Percentiles rank a stretch among this genome's conserved stretches.
phyloP scores from a whole-genome alignment of 2,888 invertebrate genomes.

The Mycalesis mineus region DNA sequence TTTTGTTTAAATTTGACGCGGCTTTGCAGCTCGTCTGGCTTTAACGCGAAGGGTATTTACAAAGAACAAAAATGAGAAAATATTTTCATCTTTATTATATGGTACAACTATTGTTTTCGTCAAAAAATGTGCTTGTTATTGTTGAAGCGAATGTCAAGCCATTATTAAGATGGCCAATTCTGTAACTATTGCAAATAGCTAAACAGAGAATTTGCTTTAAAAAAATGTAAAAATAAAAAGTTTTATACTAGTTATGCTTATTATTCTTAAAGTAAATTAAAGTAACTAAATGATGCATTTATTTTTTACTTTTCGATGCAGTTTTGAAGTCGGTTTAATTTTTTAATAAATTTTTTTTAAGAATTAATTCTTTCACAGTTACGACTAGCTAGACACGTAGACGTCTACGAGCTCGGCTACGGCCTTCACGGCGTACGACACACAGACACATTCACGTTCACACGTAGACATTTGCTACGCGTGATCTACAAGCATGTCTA shows the following conservation, averaged over 20 bases:
- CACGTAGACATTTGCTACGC: not conserved
- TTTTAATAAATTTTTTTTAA: not conserved
- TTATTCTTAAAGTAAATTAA: too few species aligned
- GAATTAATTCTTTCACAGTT: not conserved
- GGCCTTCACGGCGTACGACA: not conserved
- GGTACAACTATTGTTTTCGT: not conserved
- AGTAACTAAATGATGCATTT: too few species aligned
- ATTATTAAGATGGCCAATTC: not conserved
- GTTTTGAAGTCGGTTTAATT: too few species aligned
- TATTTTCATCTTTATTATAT: constrained; percentile 1
- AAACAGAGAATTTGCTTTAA: not conserved
- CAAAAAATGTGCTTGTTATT: not conserved
- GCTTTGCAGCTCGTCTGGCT: constrained; percentile 1
- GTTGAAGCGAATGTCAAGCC: not conserved
- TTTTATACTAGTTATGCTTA: too few species aligned
- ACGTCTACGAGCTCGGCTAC: not conserved
- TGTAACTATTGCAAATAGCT: not conserved
- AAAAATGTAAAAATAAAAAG: too few species aligned
- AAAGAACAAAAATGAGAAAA: constrained; percentile 6
- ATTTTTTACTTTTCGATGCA: too few species aligned
- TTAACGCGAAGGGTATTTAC: constrained; percentile 2
- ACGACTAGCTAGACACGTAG: not conserved
- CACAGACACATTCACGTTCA: too few species aligned
- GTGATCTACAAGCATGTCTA: not conserved
- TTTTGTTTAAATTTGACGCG: constrained; percentile 16